Conservation (phyloP, 2,888 invertebrate species). For the Hyposoter dolosus region DNA sequence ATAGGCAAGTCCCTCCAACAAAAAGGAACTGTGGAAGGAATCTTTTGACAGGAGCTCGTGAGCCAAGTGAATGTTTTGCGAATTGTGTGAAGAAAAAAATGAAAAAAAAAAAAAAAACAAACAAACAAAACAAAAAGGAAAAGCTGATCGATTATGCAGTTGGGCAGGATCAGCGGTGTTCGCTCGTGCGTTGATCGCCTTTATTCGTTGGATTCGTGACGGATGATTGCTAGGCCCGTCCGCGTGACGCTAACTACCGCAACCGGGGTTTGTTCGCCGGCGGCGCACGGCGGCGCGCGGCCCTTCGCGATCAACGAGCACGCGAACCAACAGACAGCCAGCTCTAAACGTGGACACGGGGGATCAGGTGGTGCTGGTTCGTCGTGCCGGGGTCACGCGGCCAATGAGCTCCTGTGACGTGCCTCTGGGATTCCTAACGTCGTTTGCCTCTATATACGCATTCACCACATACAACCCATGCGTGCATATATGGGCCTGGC, state of each 20-base stretch:
- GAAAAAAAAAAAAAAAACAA: not conserved
- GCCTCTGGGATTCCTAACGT: constrained; percentile 2
- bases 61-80: not conserved
- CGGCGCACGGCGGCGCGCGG: constrained; percentile 65
- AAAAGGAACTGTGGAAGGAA: not conserved
- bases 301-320: constrained; percentile 65
- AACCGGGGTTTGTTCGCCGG: constrained; percentile 78
- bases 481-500: no score
- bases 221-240: constrained; percentile 71
- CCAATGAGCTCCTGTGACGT: constrained; percentile 37
- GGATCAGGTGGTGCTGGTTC: constrained; percentile 29
- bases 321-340: constrained; percentile 44
- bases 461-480: not conserved
- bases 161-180: not conserved
- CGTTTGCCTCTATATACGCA: not conserved
- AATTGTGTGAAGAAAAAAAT: not conserved
- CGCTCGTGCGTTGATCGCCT: constrained; percentile 29
- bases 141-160: constrained; percentile 39
- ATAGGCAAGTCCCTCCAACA: not conserved
- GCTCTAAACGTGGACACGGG: constrained; percentile 33
- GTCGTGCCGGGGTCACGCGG: constrained; percentile 45
- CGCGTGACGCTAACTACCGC: constrained; percentile 84
- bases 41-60: not conserved
- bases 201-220: constrained; percentile 56
- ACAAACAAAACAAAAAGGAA: not conserved